phyloP scores from a whole-genome alignment of 2,113 vertebrate species.

The Myotis lucifugus region DNA sequence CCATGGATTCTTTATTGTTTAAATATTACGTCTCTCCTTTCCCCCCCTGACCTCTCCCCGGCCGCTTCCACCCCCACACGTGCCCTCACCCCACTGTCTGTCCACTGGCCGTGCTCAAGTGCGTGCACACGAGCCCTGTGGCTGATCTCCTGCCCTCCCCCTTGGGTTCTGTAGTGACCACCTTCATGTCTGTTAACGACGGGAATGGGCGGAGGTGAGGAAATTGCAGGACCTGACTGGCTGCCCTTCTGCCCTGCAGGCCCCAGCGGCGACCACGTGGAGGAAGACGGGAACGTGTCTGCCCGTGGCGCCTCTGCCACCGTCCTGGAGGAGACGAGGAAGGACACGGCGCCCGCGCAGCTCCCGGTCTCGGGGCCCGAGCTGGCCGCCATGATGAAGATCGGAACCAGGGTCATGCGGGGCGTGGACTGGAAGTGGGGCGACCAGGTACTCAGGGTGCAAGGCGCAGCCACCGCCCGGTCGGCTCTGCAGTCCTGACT shows the following conservation, averaged over 20 bases:
- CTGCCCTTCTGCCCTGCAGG: conserved; percentile 82
- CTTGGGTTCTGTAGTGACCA: too few relatives aligned
- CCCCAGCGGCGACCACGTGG: conserved; percentile 92
- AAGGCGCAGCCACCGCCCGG: too few relatives aligned
- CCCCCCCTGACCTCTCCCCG: too few relatives aligned
- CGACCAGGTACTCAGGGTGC: conserved; percentile 90
- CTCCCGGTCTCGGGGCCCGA: conserved; percentile 96
- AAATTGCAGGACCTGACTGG: background rate
- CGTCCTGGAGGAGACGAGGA: conserved; percentile 96
- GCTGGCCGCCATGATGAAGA: conserved; percentile 99
- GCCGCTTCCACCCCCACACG: too few relatives aligned
- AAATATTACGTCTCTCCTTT: too few relatives aligned
- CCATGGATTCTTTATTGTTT: too few relatives aligned
- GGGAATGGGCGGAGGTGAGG: background rate
- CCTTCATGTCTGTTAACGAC: background rate
- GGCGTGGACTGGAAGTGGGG: conserved; percentile 99
- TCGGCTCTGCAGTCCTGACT: too few relatives aligned
- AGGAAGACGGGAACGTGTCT: conserved; percentile 91
- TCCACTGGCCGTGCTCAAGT: too few relatives aligned
- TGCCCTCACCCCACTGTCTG: too few relatives aligned
- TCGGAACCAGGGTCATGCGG: conserved; percentile 97
- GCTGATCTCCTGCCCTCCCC: too few relatives aligned
- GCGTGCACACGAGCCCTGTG: too few relatives aligned
- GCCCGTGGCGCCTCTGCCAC: conserved; percentile 93
- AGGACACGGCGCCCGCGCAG: conserved; percentile 91